Evolutionary conservation across 2,888 invertebrate genomes (phyloP).

Genomic region (Parnassius smintheus): DNA sequence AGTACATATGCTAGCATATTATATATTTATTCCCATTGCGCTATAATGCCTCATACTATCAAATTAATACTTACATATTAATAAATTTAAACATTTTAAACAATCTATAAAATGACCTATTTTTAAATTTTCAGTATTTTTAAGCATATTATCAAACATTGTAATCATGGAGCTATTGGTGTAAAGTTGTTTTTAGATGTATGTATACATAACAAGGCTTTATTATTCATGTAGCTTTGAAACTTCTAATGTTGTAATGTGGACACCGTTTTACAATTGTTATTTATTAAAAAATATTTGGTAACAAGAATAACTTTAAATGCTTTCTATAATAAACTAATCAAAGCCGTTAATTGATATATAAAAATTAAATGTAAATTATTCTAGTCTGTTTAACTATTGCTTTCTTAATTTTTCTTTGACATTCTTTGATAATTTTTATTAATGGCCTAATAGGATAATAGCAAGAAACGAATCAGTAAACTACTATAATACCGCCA

Average conservation of each 20-base stretch:
- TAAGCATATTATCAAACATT: constrained; percentile 11
- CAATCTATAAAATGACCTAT: background rate
- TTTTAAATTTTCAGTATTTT: background rate
- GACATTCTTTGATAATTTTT: too few relatives aligned
- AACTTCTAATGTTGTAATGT: constrained; percentile 32
- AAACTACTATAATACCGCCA: too few relatives aligned
- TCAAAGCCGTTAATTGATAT: too few relatives aligned
- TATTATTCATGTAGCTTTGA: constrained; percentile 39
- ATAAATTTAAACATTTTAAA: background rate
- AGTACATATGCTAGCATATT: constrained; percentile 1
- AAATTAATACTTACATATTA: background rate
- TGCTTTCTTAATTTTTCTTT: too few relatives aligned
- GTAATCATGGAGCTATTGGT: constrained; percentile 12
- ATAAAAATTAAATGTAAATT: too few relatives aligned
- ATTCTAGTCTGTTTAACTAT: too few relatives aligned
- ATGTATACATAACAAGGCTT: constrained; percentile 31
- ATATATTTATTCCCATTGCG: constrained; percentile 4
- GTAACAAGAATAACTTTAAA: too few relatives aligned
- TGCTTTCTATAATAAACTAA: too few relatives aligned
- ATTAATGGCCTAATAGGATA: too few relatives aligned
- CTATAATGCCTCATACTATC: constrained; percentile 8
- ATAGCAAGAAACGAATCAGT: too few relatives aligned
- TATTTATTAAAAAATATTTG: background rate
- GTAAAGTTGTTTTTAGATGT: constrained; percentile 16
- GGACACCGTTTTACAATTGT: constrained; percentile 31